Percentiles rank a stretch among this genome's conserved stretches.
phyloP scores from a whole-genome alignment of 2,113 vertebrate genomes.

The Entomyzon cyanotis region DNA sequence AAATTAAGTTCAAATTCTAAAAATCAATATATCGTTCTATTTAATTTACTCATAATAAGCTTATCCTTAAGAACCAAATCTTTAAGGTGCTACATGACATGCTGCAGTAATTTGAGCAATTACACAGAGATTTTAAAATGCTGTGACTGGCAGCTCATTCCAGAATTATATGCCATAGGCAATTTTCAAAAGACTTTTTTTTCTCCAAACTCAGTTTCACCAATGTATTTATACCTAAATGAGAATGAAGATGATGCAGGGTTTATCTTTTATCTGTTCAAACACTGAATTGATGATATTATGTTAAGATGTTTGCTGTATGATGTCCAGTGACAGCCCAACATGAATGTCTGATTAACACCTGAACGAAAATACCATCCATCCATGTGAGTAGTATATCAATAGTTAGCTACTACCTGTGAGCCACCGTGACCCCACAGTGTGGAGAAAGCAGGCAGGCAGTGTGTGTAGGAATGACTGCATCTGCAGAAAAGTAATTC shows the following conservation, averaged over 20 bases:
- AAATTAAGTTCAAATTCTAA: not conserved
- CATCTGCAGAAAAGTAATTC: not conserved
- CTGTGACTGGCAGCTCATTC: not conserved
- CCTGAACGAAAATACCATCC: not conserved
- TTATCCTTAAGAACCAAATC: not conserved
- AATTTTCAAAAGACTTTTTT: not conserved
- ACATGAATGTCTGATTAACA: not conserved
- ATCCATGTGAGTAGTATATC: rapidly evolving
- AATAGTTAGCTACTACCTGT: not conserved
- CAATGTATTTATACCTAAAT: not conserved
- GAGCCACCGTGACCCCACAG: not conserved
- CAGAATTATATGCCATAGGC: not conserved
- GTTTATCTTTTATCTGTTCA: not conserved
- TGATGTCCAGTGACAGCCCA: not conserved
- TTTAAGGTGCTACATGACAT: not conserved
- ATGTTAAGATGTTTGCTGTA: not conserved
- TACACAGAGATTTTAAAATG: not conserved
- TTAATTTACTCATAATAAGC: conserved; percentile 14
- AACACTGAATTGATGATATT: not conserved
- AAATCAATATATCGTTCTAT: conserved; percentile 50
- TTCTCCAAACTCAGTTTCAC: not conserved
- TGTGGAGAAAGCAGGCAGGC: not conserved
- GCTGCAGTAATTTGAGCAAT: not conserved
- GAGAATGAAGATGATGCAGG: not conserved
- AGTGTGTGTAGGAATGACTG: not conserved